Percentiles rank a stretch among this genome's conserved stretches.
phyloP scores from a whole-genome alignment of 2,113 vertebrate genomes.

The Xenotilapia caudafasciata region DNA sequence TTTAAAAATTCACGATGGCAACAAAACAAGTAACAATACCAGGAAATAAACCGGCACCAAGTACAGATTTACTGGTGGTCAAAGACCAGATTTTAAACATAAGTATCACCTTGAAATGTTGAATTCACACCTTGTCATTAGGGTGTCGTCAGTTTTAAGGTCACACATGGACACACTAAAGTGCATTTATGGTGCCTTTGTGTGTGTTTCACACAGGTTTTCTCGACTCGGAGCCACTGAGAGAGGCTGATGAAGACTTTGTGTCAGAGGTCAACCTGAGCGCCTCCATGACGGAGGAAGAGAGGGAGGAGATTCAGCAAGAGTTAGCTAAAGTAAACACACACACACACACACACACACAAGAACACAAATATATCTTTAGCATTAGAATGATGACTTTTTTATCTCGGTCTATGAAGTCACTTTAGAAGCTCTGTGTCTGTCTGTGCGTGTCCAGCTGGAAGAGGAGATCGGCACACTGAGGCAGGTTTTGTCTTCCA shows the following conservation, averaged over 20 bases:
- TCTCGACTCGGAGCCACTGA: constrained; percentile 79
- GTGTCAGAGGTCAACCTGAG: constrained; percentile 78
- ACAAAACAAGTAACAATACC: background rate
- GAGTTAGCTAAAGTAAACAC: constrained; percentile 81
- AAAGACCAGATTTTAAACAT: background rate
- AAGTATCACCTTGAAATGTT: background rate
- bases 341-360: background rate
- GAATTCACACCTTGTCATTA: background rate
- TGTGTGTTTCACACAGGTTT: constrained; percentile 71
- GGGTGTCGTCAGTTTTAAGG: background rate
- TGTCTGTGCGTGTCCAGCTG: constrained; percentile 60
- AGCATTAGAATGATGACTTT: background rate
- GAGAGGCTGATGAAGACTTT: constrained; percentile 81
- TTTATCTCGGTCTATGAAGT: background rate
- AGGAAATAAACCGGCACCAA: background rate
- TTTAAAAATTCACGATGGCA: background rate
- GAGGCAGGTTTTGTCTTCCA: constrained; percentile 87
- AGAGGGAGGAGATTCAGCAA: constrained; percentile 84
- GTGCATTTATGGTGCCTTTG: background rate
- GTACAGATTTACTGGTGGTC: background rate
- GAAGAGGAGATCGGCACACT: constrained; percentile 95
- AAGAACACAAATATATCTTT: background rate
- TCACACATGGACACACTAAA: background rate
- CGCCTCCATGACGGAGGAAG: constrained; percentile 83
- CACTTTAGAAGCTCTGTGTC: background rate